These are phyloP conservation scores for Dendrolimus houi DNA, from an alignment of 2,888 invertebrate genomes.

Conservation along the genomic window DNA sequence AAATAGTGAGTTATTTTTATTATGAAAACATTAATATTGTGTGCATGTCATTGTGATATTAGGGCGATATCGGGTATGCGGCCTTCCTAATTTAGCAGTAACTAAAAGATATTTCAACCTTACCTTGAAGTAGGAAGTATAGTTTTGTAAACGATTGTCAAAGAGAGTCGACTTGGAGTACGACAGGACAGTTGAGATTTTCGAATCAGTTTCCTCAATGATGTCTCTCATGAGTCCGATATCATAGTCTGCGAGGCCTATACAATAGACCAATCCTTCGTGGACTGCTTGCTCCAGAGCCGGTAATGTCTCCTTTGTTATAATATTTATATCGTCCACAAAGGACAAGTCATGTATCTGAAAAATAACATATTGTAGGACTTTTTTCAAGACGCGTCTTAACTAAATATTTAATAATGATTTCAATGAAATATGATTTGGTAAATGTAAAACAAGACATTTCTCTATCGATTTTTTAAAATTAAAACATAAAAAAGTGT, in stretches of 20 bases:
- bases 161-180: slow-evolving; percentile 89
- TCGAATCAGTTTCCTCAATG: slow-evolving; percentile 78
- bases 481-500: too few relatives aligned
- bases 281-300: slow-evolving; percentile 84
- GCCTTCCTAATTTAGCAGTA: too few relatives aligned
- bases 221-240: slow-evolving; percentile 85
- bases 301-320: slow-evolving; percentile 92
- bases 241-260: slow-evolving; percentile 93
- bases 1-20: too few relatives aligned
- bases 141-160: slow-evolving; percentile 85
- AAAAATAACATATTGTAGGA: slow-evolving; percentile 1
- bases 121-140: slow-evolving; percentile 86
- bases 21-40: too few relatives aligned
- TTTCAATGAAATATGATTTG: too few relatives aligned
- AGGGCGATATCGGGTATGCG: too few relatives aligned
- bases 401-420: too few relatives aligned
- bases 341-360: slow-evolving; percentile 97
- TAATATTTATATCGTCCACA: slow-evolving; percentile 82
- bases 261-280: slow-evolving; percentile 83
- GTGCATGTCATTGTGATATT: too few relatives aligned
- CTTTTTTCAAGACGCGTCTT: too few relatives aligned
- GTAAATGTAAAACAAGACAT: too few relatives aligned
- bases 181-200: slow-evolving; percentile 83
- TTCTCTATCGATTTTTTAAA: too few relatives aligned
- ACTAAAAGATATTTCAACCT: background rate